phyloP scores from a whole-genome alignment of 2,888 invertebrate species.

The Amiota minor region DNA sequence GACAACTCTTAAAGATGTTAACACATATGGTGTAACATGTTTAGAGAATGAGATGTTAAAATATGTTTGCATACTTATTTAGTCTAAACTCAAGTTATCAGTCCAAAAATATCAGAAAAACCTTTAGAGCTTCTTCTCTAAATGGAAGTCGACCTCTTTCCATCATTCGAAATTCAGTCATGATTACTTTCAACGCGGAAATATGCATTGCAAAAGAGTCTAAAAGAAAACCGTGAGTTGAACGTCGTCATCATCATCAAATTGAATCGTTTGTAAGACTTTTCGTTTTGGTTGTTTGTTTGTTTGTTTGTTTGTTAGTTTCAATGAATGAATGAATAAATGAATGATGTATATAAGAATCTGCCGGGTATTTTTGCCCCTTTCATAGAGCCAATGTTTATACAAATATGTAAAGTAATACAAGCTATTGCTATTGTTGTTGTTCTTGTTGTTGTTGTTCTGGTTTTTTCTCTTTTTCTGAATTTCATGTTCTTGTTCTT shows the following conservation, averaged over 20 bases:
- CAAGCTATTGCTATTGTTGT: not conserved
- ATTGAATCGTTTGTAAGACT: not conserved
- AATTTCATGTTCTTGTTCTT: not conserved
- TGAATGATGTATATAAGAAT: not conserved
- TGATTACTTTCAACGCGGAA: slow-evolving; percentile 2
- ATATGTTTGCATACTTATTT: slow-evolving; percentile 22
- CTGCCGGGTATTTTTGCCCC: slow-evolving; percentile 1
- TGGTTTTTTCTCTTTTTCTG: not conserved
- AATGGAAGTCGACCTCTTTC: slow-evolving; percentile 17
- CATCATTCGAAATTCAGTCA: not conserved
- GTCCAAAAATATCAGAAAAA: not conserved
- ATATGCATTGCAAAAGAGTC: not conserved
- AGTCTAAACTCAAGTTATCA: not conserved
- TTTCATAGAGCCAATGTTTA: slow-evolving; percentile 17
- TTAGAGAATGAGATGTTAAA: slow-evolving; percentile 7
- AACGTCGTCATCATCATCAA: not conserved
- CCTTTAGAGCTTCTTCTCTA: not conserved
- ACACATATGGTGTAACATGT: too few species aligned
- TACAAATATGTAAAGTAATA: slow-evolving; percentile 25
- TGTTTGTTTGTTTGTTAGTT: not conserved
- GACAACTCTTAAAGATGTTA: too few species aligned
- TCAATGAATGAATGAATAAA: not conserved
- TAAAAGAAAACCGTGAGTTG: not conserved
- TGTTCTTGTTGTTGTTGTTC: not conserved
- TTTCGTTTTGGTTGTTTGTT: not conserved